Conservation (phyloP, 2,113 vertebrate species). For the Theropithecus gelada region DNA sequence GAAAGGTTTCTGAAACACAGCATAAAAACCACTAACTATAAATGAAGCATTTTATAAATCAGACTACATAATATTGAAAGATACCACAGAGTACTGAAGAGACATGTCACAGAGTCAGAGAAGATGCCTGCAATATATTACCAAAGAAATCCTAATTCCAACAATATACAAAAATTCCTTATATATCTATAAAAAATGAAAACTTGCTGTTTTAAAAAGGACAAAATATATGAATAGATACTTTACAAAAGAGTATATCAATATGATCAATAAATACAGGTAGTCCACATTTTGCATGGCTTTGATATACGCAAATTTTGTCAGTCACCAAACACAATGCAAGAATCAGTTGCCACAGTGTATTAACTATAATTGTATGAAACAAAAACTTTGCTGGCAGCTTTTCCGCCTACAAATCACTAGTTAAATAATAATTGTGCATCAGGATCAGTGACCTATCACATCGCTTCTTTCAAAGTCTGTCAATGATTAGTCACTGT, state of each 20-base stretch:
- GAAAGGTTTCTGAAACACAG: not conserved
- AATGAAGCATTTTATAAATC: not conserved
- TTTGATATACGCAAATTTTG: not conserved
- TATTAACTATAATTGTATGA: not conserved
- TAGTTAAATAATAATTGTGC: not conserved
- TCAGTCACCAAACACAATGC: not conserved
- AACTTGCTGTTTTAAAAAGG: not conserved
- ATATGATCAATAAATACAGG: not conserved
- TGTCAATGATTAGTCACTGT: not conserved
- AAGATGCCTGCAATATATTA: not conserved
- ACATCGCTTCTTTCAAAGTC: not conserved
- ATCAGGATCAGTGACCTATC: not conserved
- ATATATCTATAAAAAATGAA: not conserved
- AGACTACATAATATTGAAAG: not conserved
- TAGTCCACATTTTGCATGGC: not conserved
- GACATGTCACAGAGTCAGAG: not conserved
- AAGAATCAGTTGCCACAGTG: not conserved
- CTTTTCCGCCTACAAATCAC: not conserved
- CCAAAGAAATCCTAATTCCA: not conserved
- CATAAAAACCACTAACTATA: not conserved
- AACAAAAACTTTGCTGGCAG: not conserved
- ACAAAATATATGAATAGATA: not conserved
- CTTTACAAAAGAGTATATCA: not conserved
- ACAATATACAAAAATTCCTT: not conserved
- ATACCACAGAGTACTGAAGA: not conserved